Percentiles rank a stretch among this genome's conserved stretches.
These are phyloP conservation scores for Casuarius casuarius DNA, from an alignment of 2,113 vertebrate species.

Conservation along the genomic window DNA sequence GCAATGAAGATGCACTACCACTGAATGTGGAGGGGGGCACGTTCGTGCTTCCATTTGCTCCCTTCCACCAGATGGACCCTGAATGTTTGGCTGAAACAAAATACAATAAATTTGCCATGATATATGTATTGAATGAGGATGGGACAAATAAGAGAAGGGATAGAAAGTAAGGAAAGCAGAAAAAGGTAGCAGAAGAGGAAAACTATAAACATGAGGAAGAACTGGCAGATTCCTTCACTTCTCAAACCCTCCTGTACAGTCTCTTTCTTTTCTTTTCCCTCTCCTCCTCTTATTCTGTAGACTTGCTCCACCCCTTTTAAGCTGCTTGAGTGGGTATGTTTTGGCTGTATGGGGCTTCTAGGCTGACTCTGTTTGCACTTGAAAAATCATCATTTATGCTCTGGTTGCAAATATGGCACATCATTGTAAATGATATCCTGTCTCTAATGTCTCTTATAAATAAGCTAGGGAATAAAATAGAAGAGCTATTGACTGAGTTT, in stretches of 20 bases:
- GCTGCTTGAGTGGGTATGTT: neutral
- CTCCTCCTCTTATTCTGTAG: neutral
- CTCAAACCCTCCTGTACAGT: neutral
- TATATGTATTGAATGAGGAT: neutral
- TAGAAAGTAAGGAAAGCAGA: neutral
- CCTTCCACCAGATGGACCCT: neutral
- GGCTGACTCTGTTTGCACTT: neutral
- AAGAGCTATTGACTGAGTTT: neutral
- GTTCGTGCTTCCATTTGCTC: neutral
- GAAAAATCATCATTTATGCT: neutral
- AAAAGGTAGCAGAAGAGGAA: neutral
- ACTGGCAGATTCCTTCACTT: neutral
- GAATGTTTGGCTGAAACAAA: neutral
- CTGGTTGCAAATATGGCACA: accelerated
- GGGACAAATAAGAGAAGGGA: neutral
- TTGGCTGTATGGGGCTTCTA: neutral
- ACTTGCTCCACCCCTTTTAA: neutral
- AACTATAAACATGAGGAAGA: neutral
- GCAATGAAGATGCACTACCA: neutral
- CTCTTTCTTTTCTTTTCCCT: neutral
- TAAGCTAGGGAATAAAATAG: neutral
- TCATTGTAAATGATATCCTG: neutral
- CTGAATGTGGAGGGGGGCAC: accelerated
- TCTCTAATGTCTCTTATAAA: neutral
- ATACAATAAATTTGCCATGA: neutral